Evolutionary conservation across 2,888 invertebrate genomes (phyloP).

Genomic region (Rhogogaster chlorosoma): DNA sequence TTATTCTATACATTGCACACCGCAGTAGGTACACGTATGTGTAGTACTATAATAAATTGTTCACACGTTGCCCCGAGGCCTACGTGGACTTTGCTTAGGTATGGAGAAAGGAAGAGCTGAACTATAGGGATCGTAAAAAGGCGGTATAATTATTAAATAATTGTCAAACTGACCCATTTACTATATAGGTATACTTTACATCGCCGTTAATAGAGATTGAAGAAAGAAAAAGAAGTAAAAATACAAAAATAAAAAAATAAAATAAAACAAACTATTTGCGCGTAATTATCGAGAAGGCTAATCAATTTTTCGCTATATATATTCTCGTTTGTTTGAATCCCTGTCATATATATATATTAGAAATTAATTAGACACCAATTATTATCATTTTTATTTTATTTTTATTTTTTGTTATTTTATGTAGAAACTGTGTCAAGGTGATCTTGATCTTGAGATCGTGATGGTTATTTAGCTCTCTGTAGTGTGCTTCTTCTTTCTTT

Average conservation of each 20-base stretch:
- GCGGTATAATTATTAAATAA: not conserved
- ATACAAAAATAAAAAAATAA: too few relatives aligned
- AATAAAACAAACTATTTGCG: not conserved
- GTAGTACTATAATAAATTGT: not conserved
- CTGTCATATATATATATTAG: not conserved
- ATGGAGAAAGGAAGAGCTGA: constrained; percentile 30
- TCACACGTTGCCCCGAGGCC: not conserved
- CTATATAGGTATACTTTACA: not conserved
- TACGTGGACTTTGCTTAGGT: not conserved
- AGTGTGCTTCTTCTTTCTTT: not conserved
- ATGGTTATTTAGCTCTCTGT: not conserved
- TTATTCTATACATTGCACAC: not conserved
- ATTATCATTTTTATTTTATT: not conserved
- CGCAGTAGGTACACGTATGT: not conserved
- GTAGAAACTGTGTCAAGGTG: constrained; percentile 34
- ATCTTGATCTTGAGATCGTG: not conserved
- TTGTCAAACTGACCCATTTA: constrained; percentile 13
- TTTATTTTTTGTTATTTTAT: not conserved
- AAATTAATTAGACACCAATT: not conserved
- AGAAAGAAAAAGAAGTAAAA: not conserved
- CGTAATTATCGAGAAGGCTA: not conserved
- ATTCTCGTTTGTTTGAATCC: not conserved
- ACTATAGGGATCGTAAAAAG: not conserved
- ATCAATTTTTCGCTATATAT: not conserved
- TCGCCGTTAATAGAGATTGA: not conserved